phyloP scores from a whole-genome alignment of 2,113 vertebrate genomes.

The Tetraodon nigroviridis region DNA sequence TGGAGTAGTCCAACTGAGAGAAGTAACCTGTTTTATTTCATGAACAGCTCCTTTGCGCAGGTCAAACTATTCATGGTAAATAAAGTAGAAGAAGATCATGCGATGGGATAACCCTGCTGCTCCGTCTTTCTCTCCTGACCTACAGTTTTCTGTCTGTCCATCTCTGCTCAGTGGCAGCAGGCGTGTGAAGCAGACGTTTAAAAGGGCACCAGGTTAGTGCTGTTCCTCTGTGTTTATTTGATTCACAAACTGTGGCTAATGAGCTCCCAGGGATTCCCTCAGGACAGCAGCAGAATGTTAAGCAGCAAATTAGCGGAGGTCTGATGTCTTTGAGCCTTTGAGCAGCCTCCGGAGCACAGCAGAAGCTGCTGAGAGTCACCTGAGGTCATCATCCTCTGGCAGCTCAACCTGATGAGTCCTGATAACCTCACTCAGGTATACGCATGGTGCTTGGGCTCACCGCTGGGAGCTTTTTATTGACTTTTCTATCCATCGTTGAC shows the following conservation, averaged over 20 bases:
- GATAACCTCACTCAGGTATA: constrained; percentile 48
- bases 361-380: constrained; percentile 46
- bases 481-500: constrained; percentile 17
- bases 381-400: constrained; percentile 62
- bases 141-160: too few species aligned
- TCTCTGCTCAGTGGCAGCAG: too few species aligned
- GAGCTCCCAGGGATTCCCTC: constrained; percentile 69
- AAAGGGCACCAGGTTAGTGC: constrained; percentile 73
- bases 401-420: constrained; percentile 38
- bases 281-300: constrained; percentile 65
- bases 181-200: constrained; percentile 67
- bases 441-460: constrained; percentile 40
- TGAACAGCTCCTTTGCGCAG: too few species aligned
- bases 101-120: too few species aligned
- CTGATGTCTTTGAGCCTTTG: constrained; percentile 37
- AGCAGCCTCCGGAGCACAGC: constrained; percentile 57
- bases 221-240: constrained; percentile 71
- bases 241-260: constrained; percentile 69
- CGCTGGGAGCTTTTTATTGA: constrained; percentile 23
- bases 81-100: too few species aligned
- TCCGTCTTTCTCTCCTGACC: too few species aligned
- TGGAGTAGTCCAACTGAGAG: too few species aligned
- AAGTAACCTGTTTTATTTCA: too few species aligned
- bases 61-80: too few species aligned
- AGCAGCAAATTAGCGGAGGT: constrained; percentile 71